phyloP scores from a whole-genome alignment of 2,113 vertebrate species.

The Lepisosteus osseus region DNA sequence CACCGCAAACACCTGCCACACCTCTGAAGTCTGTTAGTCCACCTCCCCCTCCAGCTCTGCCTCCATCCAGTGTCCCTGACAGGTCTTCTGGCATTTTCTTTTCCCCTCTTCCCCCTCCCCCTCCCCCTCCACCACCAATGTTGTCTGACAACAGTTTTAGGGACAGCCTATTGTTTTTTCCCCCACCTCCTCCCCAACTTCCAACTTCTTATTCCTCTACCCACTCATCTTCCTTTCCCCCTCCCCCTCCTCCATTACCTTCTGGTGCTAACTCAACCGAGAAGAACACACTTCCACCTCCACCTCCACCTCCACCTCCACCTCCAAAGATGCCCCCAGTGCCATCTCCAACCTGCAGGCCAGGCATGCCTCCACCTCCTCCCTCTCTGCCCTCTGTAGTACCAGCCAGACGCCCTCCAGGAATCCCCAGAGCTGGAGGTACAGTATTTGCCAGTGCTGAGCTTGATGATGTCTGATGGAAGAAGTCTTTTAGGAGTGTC shows the following conservation, averaged over 20 bases:
- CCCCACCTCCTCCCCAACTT: slow-evolving; percentile 51
- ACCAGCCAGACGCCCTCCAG: slow-evolving; percentile 61
- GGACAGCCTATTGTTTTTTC: slow-evolving; percentile 51
- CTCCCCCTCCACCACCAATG: slow-evolving; percentile 21
- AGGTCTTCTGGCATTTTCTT: slow-evolving; percentile 49
- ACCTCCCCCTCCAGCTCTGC: slow-evolving; percentile 47
- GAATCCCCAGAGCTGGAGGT: slow-evolving; percentile 61
- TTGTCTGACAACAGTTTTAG: slow-evolving; percentile 39
- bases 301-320: slow-evolving; percentile 28
- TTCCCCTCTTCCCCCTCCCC: slow-evolving; percentile 37
- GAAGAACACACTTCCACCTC: neutral
- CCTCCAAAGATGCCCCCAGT: slow-evolving; percentile 66
- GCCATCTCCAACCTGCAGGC: slow-evolving; percentile 59
- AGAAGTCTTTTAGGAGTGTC: neutral
- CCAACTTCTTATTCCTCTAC: slow-evolving; percentile 43
- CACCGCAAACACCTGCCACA: slow-evolving; percentile 49
- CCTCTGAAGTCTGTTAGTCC: slow-evolving; percentile 51
- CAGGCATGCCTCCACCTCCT: slow-evolving; percentile 55
- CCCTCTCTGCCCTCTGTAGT: slow-evolving; percentile 67
- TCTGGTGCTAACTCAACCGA: neutral
- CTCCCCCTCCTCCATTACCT: slow-evolving; percentile 34
- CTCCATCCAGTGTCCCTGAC: slow-evolving; percentile 50
- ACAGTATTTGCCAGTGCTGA: neutral
- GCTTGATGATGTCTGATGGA: neutral
- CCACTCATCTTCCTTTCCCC: slow-evolving; percentile 44